These are phyloP conservation scores for Cairina moschata DNA, from an alignment of 2,113 vertebrate genomes.

Conservation along the genomic window DNA sequence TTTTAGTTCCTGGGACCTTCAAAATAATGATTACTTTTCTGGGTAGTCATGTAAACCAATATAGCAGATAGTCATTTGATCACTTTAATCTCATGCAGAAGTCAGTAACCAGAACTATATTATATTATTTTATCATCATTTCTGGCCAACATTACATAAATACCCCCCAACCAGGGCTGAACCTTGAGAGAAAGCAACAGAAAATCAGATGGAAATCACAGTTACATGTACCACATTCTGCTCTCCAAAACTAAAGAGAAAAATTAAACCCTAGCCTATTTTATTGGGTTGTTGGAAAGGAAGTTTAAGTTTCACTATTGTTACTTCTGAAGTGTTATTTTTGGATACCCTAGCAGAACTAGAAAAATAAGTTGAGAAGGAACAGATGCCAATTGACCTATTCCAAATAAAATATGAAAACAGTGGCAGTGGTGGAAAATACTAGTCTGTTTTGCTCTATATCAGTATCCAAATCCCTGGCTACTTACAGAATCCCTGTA, in stretches of 20 bases:
- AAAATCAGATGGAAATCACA: not conserved
- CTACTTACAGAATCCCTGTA: not conserved
- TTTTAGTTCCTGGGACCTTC: not conserved
- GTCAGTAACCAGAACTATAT: not conserved
- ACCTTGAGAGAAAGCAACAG: not conserved
- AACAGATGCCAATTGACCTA: fast-evolving
- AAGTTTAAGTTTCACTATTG: not conserved
- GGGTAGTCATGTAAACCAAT: not conserved
- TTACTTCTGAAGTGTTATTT: not conserved
- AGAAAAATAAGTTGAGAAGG: not conserved
- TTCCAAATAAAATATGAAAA: fast-evolving
- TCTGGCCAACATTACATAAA: not conserved
- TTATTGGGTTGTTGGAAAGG: not conserved
- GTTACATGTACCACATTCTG: not conserved
- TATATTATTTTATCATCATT: not conserved
- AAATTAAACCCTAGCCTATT: not conserved
- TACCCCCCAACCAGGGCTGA: fast-evolving
- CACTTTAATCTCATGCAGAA: not conserved
- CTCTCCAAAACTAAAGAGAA: not conserved
- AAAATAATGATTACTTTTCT: not conserved
- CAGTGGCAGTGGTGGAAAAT: not conserved
- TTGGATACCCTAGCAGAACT: not conserved
- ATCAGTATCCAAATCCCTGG: not conserved
- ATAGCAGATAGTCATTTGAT: not conserved
- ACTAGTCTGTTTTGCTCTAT: not conserved